These are phyloP conservation scores for Bombus confusus DNA, from an alignment of 1,140 invertebrate genomes.

Conservation along the genomic window DNA sequence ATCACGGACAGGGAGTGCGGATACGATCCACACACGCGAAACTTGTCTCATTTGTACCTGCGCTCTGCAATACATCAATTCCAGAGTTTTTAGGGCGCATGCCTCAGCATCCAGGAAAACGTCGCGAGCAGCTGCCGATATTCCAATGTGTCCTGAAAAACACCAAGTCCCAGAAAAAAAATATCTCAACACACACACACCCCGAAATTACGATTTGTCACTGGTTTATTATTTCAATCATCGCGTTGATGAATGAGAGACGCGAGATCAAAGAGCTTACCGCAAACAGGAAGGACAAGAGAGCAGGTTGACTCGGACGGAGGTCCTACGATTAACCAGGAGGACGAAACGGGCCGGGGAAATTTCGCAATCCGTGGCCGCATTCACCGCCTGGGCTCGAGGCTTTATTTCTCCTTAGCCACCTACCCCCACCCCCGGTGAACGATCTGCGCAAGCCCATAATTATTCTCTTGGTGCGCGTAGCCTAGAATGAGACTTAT, in stretches of 20 bases:
- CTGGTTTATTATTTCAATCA: background rate
- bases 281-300: background rate
- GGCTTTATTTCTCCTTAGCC: slow-evolving; percentile 62
- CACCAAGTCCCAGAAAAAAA: background rate
- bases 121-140: slow-evolving; percentile 47
- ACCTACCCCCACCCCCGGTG: slow-evolving; percentile 32
- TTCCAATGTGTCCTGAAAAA: slow-evolving; percentile 36
- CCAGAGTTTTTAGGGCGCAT: slow-evolving; percentile 79
- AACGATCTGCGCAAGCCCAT: slow-evolving; percentile 80
- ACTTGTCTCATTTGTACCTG: slow-evolving; percentile 75
- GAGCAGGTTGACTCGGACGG: background rate
- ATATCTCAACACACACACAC: background rate
- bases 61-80: slow-evolving; percentile 82
- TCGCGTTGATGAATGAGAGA: background rate
- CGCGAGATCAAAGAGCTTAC: slow-evolving; percentile 18
- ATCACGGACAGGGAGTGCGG: background rate
- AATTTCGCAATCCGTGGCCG: slow-evolving; percentile 59
- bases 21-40: background rate
- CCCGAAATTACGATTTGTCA: too few relatives aligned
- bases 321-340: background rate
- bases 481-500: slow-evolving; percentile 68
- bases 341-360: slow-evolving; percentile 26
- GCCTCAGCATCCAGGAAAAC: slow-evolving; percentile 77
- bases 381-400: slow-evolving; percentile 62
- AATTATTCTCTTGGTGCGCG: slow-evolving; percentile 79